A percentile compares a stretch with the other conserved stretches of the same genome.
Conservation (phyloP, 2,888 invertebrate species). For the Phengaris arion region DNA sequence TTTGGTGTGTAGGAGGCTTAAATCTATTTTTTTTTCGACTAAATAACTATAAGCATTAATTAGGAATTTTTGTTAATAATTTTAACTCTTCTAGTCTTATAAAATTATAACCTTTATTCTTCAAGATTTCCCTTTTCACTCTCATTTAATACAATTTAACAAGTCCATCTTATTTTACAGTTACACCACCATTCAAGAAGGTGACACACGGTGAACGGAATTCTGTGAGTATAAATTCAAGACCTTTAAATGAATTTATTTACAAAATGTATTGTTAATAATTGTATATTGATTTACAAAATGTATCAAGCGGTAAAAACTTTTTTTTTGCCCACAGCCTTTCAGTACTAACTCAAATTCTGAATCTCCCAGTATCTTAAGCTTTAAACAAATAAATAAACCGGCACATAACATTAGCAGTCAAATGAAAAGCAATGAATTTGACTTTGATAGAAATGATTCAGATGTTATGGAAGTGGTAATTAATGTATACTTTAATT, state of each 20-base stretch:
- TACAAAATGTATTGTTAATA: too few relatives aligned
- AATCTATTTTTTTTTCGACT: too few relatives aligned
- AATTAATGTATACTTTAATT: conserved; percentile 32
- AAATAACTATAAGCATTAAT: too few relatives aligned
- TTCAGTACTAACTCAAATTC: neutral
- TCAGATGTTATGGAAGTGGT: conserved; percentile 45
- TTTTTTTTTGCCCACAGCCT: neutral
- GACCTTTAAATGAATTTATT: too few relatives aligned
- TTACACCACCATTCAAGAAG: conserved; percentile 30
- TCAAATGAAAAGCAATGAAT: conserved; percentile 13
- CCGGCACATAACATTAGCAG: neutral
- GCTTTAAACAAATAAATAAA: conserved; percentile 13
- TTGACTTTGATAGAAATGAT: conserved; percentile 29
- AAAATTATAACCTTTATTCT: too few relatives aligned
- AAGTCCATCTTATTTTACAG: neutral
- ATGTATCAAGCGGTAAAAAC: too few relatives aligned
- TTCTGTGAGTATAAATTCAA: conserved; percentile 12
- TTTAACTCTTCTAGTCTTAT: too few relatives aligned
- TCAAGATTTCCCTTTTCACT: too few relatives aligned
- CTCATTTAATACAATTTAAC: neutral
- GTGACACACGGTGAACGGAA: neutral
- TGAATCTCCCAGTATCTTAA: conserved; percentile 17
- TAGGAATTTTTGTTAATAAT: too few relatives aligned
- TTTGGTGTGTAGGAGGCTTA: too few relatives aligned
- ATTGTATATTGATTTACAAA: too few relatives aligned